Evolutionary conservation across 2,113 vertebrate genomes (phyloP).

Genomic region (Cephalophus harveyi): DNA sequence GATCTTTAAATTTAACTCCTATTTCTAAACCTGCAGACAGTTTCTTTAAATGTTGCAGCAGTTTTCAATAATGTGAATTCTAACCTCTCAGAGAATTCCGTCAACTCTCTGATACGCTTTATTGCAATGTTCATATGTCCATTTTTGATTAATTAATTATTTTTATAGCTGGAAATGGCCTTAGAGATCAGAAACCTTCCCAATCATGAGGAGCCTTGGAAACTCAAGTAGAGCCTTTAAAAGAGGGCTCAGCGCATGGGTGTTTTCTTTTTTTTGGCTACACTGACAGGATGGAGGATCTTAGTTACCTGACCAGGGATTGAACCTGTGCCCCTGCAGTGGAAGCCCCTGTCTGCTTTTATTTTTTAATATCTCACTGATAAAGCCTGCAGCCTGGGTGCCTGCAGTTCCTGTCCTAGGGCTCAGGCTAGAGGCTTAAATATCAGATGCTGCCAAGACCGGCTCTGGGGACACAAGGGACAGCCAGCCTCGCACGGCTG

Average conservation of each 20-base stretch:
- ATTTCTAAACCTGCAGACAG: not conserved
- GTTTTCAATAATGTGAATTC: not conserved
- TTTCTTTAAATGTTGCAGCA: not conserved
- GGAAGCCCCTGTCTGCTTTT: not conserved
- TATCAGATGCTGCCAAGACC: not conserved
- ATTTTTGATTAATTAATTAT: not conserved
- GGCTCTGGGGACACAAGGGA: not conserved
- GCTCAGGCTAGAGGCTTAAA: not conserved
- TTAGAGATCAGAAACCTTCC: not conserved
- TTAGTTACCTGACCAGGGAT: not conserved
- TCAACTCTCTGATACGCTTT: not conserved
- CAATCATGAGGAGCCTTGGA: not conserved
- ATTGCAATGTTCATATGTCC: not conserved
- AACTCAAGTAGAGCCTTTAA: not conserved
- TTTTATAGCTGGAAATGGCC: not conserved
- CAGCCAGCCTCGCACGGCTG: rapidly evolving
- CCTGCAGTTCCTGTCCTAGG: not conserved
- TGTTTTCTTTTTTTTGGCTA: not conserved
- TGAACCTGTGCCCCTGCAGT: not conserved
- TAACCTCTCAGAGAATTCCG: not conserved
- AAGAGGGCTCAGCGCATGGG: not conserved
- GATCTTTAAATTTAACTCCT: constrained; percentile 1
- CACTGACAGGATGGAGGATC: not conserved
- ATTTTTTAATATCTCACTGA: not conserved
- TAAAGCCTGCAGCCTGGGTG: not conserved